phyloP scores from a whole-genome alignment of 1,140 invertebrate species.

The Adelges cooleyi region DNA sequence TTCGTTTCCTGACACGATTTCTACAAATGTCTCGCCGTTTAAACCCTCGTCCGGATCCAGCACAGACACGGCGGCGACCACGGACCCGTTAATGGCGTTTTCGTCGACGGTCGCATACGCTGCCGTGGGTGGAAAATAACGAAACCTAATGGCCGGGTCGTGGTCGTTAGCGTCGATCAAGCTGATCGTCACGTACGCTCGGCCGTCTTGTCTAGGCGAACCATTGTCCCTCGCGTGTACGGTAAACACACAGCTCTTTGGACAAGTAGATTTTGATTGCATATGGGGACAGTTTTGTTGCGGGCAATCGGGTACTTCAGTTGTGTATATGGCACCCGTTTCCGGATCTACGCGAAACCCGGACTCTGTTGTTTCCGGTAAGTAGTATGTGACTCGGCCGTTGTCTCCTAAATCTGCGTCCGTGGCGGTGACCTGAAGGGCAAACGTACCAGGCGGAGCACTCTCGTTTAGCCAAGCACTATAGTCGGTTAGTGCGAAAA shows the following conservation, averaged over 20 bases:
- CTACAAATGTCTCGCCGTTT: constrained; percentile 76
- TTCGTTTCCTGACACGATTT: constrained; percentile 80
- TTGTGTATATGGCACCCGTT: constrained; percentile 71
- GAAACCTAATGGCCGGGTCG: constrained; percentile 81
- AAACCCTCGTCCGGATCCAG: constrained; percentile 79
- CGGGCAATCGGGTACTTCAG: constrained; percentile 65
- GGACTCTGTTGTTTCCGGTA: constrained; percentile 65
- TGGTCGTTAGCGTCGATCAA: constrained; percentile 80
- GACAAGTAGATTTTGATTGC: constrained; percentile 44
- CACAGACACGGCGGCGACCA: constrained; percentile 87
- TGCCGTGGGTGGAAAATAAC: constrained; percentile 71
- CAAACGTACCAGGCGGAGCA: constrained; percentile 69
- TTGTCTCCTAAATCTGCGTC: constrained; percentile 88
- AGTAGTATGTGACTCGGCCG: constrained; percentile 78
- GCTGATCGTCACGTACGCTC: constrained; percentile 90
- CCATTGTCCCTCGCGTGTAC: constrained; percentile 89
- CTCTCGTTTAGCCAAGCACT: constrained; percentile 84
- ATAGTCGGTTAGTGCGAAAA: constrained; percentile 87
- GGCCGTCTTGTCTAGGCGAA: constrained; percentile 72
- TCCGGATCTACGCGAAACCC: constrained; percentile 82
- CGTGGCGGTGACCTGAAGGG: constrained; percentile 79
- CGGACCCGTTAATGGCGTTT: constrained; percentile 74
- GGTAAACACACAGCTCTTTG: constrained; percentile 86
- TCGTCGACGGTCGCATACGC: constrained; percentile 84
- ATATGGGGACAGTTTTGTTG: constrained; percentile 46